Conservation (phyloP, 2,113 vertebrate genomes). For the Mirounga angustirostris region DNA sequence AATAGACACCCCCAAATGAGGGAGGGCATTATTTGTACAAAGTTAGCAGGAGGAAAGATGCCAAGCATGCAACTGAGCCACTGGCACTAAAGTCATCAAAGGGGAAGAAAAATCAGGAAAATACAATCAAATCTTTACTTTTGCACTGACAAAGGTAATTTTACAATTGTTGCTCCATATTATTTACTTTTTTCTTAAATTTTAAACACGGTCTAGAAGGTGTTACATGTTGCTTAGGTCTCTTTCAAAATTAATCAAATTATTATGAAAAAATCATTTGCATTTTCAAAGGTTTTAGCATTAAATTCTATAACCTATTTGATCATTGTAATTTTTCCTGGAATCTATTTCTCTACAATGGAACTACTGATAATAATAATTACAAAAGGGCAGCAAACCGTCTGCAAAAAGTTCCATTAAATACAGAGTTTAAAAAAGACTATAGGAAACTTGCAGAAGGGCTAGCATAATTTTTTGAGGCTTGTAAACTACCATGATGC, state of each 20-base stretch:
- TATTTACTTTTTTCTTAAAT: neutral
- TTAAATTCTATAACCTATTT: neutral
- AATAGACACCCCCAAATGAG: neutral
- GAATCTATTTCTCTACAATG: neutral
- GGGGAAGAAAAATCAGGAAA: slow-evolving; percentile 36
- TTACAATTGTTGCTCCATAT: neutral
- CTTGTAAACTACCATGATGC: neutral
- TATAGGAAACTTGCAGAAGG: neutral
- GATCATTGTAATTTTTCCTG: slow-evolving; percentile 29
- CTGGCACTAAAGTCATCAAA: slow-evolving; percentile 20
- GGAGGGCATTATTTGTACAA: neutral
- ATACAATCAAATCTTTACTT: slow-evolving; percentile 43
- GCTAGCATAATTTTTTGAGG: neutral
- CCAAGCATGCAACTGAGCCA: neutral
- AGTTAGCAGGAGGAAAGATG: neutral
- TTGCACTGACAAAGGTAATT: slow-evolving; percentile 24
- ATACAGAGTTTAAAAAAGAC: slow-evolving; percentile 7
- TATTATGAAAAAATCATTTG: slow-evolving; percentile 1
- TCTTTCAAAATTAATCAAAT: slow-evolving; percentile 57
- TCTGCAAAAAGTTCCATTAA: slow-evolving; percentile 35
- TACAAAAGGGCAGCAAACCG: slow-evolving; percentile 8
- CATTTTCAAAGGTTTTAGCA: slow-evolving; percentile 34
- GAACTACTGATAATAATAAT: slow-evolving; percentile 12
- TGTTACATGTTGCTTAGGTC: neutral
- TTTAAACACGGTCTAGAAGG: neutral